Evolutionary conservation across 2,797 vertebrate species (phyloP).

Genomic region (Semotilus atromaculatus): DNA sequence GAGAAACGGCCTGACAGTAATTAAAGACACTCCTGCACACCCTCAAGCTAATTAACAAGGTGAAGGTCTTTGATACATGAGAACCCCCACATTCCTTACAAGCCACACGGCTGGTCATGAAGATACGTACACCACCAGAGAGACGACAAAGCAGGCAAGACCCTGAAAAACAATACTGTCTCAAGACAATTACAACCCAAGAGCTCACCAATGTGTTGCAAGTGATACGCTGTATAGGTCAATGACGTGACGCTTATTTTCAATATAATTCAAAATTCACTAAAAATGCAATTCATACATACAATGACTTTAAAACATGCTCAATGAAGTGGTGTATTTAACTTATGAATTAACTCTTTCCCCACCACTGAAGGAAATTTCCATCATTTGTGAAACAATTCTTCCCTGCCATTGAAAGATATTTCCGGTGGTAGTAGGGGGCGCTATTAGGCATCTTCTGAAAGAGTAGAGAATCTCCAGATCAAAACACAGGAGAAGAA

Average conservation of each 20-base stretch:
- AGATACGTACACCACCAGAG: conserved; percentile 1
- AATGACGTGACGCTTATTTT: neutral
- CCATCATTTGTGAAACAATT: too few species aligned
- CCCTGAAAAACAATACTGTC: conserved; percentile 25
- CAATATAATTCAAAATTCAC: neutral
- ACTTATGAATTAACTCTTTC: neutral
- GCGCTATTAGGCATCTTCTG: too few species aligned
- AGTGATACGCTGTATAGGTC: neutral
- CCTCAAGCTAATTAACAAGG: conserved; percentile 49
- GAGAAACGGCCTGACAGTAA: too few species aligned
- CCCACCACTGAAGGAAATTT: too few species aligned
- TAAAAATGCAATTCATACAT: neutral
- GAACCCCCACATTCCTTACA: conserved; percentile 15
- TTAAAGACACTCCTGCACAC: conserved; percentile 38
- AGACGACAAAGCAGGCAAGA: neutral
- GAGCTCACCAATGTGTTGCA: conserved; percentile 3
- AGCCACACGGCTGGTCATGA: neutral
- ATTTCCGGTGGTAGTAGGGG: too few species aligned
- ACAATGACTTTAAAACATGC: too few species aligned
- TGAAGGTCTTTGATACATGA: conserved; percentile 43
- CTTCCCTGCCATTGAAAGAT: too few species aligned
- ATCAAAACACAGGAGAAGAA: too few species aligned
- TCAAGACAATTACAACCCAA: neutral
- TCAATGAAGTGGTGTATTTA: too few species aligned
- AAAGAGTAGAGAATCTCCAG: too few species aligned